Percentiles rank a stretch among this genome's conserved stretches.
phyloP scores from a whole-genome alignment of 2,113 vertebrate genomes.

The Tachycineta bicolor region DNA sequence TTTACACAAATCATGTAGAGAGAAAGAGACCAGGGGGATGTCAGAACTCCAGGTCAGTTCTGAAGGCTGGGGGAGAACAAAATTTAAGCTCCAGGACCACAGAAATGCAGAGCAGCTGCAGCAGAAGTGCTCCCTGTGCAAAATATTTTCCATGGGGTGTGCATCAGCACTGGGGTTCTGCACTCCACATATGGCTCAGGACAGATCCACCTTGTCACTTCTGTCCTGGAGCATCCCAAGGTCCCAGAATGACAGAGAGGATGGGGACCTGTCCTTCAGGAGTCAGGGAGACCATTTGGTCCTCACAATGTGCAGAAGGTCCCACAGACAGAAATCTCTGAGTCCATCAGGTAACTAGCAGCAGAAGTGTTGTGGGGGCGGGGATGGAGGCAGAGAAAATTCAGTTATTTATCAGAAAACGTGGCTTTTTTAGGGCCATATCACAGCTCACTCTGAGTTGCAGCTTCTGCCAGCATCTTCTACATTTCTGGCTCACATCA shows the following conservation, averaged over 20 bases:
- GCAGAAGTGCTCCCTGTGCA: background rate
- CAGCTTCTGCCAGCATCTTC: background rate
- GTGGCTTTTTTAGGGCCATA: background rate
- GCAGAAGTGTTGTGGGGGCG: background rate
- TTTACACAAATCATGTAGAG: background rate
- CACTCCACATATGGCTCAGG: rapidly evolving
- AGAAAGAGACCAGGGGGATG: rapidly evolving
- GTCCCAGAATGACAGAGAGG: background rate
- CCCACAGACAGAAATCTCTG: background rate
- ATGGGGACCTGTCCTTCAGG: background rate
- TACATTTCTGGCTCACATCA: background rate
- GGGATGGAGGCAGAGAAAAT: background rate
- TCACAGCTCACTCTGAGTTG: background rate
- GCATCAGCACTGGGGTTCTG: background rate
- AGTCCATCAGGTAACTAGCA: background rate
- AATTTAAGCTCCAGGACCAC: background rate
- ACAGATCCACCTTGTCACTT: background rate
- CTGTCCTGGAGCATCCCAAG: background rate
- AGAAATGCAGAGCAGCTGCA: background rate
- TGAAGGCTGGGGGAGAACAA: background rate
- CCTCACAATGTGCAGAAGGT: background rate
- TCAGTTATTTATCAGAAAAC: background rate
- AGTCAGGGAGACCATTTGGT: background rate
- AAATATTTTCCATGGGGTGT: background rate
- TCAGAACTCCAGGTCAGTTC: background rate